Conservation (phyloP, 2,888 invertebrate genomes). For the Erynnis tages region DNA sequence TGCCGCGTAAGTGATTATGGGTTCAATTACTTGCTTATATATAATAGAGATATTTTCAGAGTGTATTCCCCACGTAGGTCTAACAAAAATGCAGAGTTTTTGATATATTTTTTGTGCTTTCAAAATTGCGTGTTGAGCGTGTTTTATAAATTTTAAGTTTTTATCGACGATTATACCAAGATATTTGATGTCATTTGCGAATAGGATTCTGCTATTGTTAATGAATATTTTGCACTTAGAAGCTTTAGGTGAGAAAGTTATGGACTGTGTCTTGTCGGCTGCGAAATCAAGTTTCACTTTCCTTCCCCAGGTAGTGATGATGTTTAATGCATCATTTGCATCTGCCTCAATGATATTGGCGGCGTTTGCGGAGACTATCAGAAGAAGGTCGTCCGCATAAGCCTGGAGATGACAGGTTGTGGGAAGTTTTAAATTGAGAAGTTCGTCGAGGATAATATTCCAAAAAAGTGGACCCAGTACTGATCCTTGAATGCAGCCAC, state of each 20-base stretch:
- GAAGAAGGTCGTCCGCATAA: slow-evolving; percentile 25
- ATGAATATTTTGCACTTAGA: neutral
- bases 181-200: neutral
- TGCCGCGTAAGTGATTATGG: neutral
- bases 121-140: neutral
- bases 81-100: neutral
- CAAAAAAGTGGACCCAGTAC: slow-evolving; percentile 28
- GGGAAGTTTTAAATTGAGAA: slow-evolving; percentile 11
- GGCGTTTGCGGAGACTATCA: neutral
- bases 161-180: neutral
- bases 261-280: neutral
- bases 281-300: slow-evolving; percentile 16
- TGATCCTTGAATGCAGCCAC: slow-evolving; percentile 31
- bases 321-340: neutral
- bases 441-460: slow-evolving; percentile 30
- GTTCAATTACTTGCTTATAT: neutral
- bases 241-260: neutral
- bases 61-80: neutral
- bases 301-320: neutral
- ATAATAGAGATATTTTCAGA: neutral
- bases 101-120: neutral
- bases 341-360: neutral
- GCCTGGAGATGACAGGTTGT: slow-evolving; percentile 23
- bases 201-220: neutral
- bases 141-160: neutral